These are phyloP conservation scores for Drosophila ochracea DNA, from an alignment of 2,888 invertebrate species.

Conservation along the genomic window DNA sequence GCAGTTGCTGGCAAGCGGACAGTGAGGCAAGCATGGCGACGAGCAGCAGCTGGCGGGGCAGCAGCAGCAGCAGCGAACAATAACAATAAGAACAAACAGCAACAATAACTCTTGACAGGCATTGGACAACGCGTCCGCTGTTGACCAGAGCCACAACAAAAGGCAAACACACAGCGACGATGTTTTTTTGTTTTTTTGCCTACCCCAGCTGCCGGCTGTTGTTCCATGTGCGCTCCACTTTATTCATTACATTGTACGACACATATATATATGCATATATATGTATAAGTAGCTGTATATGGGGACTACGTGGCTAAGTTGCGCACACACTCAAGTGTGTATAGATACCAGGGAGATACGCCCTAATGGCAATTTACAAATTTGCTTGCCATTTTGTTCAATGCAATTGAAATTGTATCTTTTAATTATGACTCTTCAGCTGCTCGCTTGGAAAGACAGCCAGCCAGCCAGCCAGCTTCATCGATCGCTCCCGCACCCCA, in stretches of 20 bases:
- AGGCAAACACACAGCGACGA: conserved; percentile 9
- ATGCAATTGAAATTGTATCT: conserved; percentile 61
- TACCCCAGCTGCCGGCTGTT: conserved; percentile 26
- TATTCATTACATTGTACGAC: conserved; percentile 49
- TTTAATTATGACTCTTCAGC: conserved; percentile 63
- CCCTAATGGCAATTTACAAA: conserved; percentile 67
- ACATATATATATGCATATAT: not conserved
- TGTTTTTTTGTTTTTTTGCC: conserved; percentile 10
- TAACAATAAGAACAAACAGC: conserved; percentile 46
- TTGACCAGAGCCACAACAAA: conserved; percentile 52
- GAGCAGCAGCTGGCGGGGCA: conserved; percentile 7
- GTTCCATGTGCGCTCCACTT: conserved; percentile 46
- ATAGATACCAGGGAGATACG: conserved; percentile 24
- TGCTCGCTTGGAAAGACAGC: conserved; percentile 33
- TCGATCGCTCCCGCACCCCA: conserved; percentile 30
- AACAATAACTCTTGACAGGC: conserved; percentile 67
- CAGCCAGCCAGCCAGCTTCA: conserved; percentile 31
- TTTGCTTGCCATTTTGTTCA: conserved; percentile 43
- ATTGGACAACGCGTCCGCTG: conserved; percentile 60
- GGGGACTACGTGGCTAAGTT: conserved; percentile 52
- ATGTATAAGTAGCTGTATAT: conserved; percentile 1
- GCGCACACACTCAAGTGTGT: conserved; percentile 48
- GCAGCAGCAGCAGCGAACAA: conserved; percentile 13
- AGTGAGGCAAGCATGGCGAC: conserved; percentile 20
- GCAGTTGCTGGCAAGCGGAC: conserved; percentile 31